Conservation (phyloP, 2,797 vertebrate genomes). For the Cottoperca gobio region DNA sequence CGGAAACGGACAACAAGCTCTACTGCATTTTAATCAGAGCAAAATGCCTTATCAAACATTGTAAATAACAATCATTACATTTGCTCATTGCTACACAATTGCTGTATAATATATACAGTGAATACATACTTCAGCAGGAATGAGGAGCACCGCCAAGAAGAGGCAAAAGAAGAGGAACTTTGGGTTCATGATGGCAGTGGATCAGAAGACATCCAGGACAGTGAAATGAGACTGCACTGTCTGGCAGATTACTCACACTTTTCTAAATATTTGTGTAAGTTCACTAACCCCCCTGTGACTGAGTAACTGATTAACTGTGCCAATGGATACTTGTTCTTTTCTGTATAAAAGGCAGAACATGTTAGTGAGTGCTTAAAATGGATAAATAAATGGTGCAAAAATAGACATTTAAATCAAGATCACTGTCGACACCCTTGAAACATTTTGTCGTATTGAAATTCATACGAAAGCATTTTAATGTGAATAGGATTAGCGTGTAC, state of each 20-base stretch:
- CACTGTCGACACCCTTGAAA: neutral
- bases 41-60: constrained; percentile 17
- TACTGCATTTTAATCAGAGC: constrained; percentile 31
- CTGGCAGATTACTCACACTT: constrained; percentile 31
- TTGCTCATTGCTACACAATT: constrained; percentile 17
- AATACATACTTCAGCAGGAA: constrained; percentile 81
- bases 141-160: constrained; percentile 72
- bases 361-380: neutral
- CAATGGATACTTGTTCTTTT: neutral
- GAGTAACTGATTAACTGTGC: constrained; percentile 51
- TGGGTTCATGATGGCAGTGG: constrained; percentile 78
- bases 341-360: neutral
- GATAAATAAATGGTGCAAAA: neutral
- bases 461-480: neutral
- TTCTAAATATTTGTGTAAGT: constrained; percentile 54
- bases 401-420: too few species aligned
- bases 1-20: neutral
- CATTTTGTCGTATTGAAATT: neutral
- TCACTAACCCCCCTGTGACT: constrained; percentile 60
- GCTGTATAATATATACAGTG: neutral
- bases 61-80: constrained; percentile 12
- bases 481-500: neutral
- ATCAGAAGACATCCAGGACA: constrained; percentile 54
- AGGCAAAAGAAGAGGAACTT: constrained; percentile 78
- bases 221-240: constrained; percentile 27